Evolutionary conservation across 2,888 invertebrate species (phyloP).

Genomic region (Ochropleura leucogaster): DNA sequence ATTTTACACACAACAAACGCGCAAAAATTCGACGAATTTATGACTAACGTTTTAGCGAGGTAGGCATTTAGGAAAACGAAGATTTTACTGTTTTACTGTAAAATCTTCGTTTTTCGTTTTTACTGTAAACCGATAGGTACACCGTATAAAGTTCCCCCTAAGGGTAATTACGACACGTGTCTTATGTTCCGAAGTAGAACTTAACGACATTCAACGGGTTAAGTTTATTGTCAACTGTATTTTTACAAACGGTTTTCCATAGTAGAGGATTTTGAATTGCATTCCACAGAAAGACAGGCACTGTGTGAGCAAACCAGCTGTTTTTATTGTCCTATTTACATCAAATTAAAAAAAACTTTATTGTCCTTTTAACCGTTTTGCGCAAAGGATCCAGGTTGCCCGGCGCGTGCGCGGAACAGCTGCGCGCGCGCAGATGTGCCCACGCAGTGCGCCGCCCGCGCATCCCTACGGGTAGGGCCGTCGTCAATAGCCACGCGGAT

Average conservation of each 20-base stretch:
- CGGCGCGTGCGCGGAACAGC: slow-evolving; percentile 71
- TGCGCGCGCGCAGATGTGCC: slow-evolving; percentile 77
- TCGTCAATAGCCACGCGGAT: slow-evolving; percentile 55
- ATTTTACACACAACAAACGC: too few relatives aligned
- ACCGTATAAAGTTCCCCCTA: too few relatives aligned
- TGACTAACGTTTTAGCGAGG: too few relatives aligned
- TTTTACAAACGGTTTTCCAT: background rate
- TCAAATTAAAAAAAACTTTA: slow-evolving; percentile 32
- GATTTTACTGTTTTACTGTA: too few relatives aligned
- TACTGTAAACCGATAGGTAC: too few relatives aligned
- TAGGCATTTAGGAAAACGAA: too few relatives aligned
- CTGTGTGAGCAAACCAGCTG: slow-evolving; percentile 40
- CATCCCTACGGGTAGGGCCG: slow-evolving; percentile 50
- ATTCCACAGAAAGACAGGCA: slow-evolving; percentile 2
- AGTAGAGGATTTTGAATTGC: background rate
- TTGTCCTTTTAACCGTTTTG: slow-evolving; percentile 66
- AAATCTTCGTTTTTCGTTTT: too few relatives aligned
- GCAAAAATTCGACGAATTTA: too few relatives aligned
- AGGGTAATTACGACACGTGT: too few relatives aligned
- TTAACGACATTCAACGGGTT: too few relatives aligned
- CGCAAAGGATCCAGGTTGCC: slow-evolving; percentile 48
- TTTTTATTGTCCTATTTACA: slow-evolving; percentile 33
- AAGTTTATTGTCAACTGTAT: background rate
- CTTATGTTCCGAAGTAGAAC: too few relatives aligned
- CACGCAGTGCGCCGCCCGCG: slow-evolving; percentile 49